A percentile compares a stretch with the other conserved stretches of the same genome.
Conservation (phyloP, 2,797 vertebrate genomes). For the Gadopsis bispinosus region DNA sequence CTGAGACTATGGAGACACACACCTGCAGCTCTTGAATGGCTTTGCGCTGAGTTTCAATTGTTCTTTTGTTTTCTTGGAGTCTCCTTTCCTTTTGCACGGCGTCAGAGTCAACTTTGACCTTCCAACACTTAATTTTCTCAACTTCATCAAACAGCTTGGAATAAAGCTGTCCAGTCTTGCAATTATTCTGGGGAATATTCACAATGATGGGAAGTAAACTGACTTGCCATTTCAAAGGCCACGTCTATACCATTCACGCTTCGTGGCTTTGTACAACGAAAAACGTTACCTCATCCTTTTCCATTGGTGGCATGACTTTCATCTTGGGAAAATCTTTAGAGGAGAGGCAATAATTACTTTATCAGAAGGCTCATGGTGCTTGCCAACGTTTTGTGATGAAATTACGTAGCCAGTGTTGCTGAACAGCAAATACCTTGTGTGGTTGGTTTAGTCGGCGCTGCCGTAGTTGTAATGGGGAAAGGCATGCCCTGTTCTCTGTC, state of each 20-base stretch:
- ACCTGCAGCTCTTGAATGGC: constrained; percentile 95
- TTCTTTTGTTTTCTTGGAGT: constrained; percentile 90
- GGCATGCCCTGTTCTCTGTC: constrained; percentile 81
- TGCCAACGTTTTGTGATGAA: constrained; percentile 5
- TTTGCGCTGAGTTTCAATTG: constrained; percentile 92
- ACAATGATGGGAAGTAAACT: constrained; percentile 43
- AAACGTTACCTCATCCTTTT: constrained; percentile 76
- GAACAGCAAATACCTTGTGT: constrained; percentile 82
- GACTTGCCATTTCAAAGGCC: neutral
- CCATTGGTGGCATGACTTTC: constrained; percentile 74
- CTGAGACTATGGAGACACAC: constrained; percentile 35
- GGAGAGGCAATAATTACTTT: constrained; percentile 19
- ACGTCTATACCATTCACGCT: constrained; percentile 50
- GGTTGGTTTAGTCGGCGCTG: constrained; percentile 73
- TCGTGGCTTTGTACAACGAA: constrained; percentile 12
- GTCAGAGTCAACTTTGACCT: constrained; percentile 87
- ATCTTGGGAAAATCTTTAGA: constrained; percentile 72
- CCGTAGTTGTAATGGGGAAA: constrained; percentile 71
- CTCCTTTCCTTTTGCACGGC: constrained; percentile 88
- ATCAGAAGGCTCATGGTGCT: neutral
- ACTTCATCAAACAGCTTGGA: constrained; percentile 93
- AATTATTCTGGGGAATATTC: constrained; percentile 79
- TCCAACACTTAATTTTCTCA: constrained; percentile 95
- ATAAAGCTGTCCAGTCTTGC: constrained; percentile 86
- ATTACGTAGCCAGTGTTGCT: neutral